Percentiles rank a stretch among this genome's conserved stretches.
phyloP scores from a whole-genome alignment of 2,113 vertebrate species.

The Elephas maximus region DNA sequence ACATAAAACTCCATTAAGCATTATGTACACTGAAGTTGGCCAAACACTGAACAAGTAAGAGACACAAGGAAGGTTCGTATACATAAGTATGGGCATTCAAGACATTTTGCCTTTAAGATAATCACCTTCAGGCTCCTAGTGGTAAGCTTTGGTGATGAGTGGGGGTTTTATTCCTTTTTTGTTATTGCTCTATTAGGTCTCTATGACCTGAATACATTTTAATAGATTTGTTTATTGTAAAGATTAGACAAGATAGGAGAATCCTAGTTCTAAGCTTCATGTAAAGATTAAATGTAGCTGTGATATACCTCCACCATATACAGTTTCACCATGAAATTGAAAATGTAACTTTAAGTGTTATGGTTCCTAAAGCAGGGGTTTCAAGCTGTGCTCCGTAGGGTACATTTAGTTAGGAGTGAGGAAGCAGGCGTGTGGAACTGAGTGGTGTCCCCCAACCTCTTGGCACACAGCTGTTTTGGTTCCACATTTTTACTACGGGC shows the following conservation, averaged over 20 bases:
- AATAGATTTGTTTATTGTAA: neutral
- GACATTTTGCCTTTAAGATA: constrained; percentile 1
- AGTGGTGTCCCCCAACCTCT: neutral
- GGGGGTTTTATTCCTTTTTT: constrained; percentile 17
- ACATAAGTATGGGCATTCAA: neutral
- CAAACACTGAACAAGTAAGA: neutral
- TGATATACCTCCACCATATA: neutral
- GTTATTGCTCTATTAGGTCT: neutral
- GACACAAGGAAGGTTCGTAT: neutral
- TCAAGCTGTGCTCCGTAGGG: neutral
- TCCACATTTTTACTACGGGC: neutral
- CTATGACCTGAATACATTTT: neutral
- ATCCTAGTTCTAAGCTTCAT: neutral
- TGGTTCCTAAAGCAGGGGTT: neutral
- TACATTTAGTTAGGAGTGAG: neutral
- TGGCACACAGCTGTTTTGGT: neutral
- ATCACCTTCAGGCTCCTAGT: neutral
- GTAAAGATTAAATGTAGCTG: constrained; percentile 15
- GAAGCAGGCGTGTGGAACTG: neutral
- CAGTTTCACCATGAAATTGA: neutral
- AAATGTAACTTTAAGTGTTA: constrained; percentile 12
- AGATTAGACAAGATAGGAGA: constrained; percentile 21
- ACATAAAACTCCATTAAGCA: constrained; percentile 6
- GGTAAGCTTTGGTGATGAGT: neutral
- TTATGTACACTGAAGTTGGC: neutral